Base-by-base conservation (phyloP, 2,888 invertebrate species). In the Linnaemya tessellans region DNA sequence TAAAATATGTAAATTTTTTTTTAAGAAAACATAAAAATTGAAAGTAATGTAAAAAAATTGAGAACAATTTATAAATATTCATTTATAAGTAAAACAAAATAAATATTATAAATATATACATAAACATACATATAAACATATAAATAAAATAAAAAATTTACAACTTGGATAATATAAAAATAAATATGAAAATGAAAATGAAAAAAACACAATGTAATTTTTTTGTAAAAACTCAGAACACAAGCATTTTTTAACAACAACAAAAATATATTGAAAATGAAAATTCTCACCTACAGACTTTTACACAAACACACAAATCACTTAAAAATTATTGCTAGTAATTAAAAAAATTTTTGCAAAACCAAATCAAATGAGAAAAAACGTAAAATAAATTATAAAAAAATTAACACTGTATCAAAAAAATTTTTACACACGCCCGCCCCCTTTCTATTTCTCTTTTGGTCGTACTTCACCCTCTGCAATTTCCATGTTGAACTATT, bases 31-130 rank as follows among this genome's bases (percentile, higher is more conserved):
- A 85, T 68, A 87, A 65, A 84, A 80, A 80, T 9, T 77, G 22
- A 64, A 71, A 65, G 46, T 74, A 84, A 86, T 86, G 87, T 86
- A 88, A 88, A 88, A 88, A 88, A 86, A 85, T 74, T 83, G 25
- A 74, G 30, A 84, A 87, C 58, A 86, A 86, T 86, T 87, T 86
- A 86, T 87, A 88, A 87, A 87, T 80, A 80, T 71, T 75, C 58
- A 81, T 73, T 73, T 65, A 49, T 73, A 80, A 80, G 46, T 30
- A n/a, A 30, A 68, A 25, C 25, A 41, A 62, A 25, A 56, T 82
- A 80, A 77, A 65, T 84, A 77, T 58, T 68, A 80, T 65, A 81
- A 70, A 77, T 70, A 64, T 46, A 71, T 75, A 78, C 46, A 73
- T 67, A 78, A 56, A 71, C 20, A 62, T 73, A 22, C 62, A 74